A percentile compares a stretch with the other conserved stretches of the same genome.
These are phyloP conservation scores for Craterocephalus amniculus DNA, from an alignment of 2,797 vertebrate species.

Conservation along the genomic window DNA sequence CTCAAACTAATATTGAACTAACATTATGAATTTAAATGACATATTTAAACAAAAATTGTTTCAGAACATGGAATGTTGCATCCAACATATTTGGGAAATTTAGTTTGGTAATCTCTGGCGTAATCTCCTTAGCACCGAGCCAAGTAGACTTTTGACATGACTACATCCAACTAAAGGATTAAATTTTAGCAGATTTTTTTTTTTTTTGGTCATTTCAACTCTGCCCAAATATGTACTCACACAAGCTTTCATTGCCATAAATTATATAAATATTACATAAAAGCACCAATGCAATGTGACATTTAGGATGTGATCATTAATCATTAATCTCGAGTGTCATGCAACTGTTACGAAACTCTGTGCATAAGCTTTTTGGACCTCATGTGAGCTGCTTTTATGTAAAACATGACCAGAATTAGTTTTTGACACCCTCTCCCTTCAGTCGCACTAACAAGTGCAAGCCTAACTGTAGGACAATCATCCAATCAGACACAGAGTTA, in stretches of 20 bases:
- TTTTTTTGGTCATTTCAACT: conserved; percentile 32
- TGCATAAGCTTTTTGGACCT: conserved; percentile 13
- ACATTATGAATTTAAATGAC: not conserved
- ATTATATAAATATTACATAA: conserved; percentile 65
- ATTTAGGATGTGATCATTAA: conserved; percentile 32
- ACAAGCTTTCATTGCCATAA: conserved; percentile 19
- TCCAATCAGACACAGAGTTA: conserved; percentile 64
- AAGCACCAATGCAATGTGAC: conserved; percentile 39
- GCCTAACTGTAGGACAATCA: conserved; percentile 47
- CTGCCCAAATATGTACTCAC: conserved; percentile 16
- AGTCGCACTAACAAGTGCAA: conserved; percentile 31
- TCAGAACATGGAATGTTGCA: conserved; percentile 26
- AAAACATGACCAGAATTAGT: conserved; percentile 12
- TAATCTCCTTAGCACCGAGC: conserved; percentile 63
- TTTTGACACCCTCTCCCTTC: not conserved
- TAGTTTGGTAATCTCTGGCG: conserved; percentile 67
- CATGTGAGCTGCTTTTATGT: conserved; percentile 20
- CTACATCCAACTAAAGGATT: conserved; percentile 59
- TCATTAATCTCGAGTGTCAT: conserved; percentile 27
- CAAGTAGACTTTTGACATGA: conserved; percentile 66
- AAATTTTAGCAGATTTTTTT: conserved; percentile 44
- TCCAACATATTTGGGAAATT: conserved; percentile 53
- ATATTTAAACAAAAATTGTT: not conserved
- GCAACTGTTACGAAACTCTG: conserved; percentile 49
- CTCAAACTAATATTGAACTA: not conserved